Evolutionary conservation across 2,113 vertebrate genomes (phyloP), one percentile per base, ranked within the genome.

Genomic region (Numenius arquata): DNA sequence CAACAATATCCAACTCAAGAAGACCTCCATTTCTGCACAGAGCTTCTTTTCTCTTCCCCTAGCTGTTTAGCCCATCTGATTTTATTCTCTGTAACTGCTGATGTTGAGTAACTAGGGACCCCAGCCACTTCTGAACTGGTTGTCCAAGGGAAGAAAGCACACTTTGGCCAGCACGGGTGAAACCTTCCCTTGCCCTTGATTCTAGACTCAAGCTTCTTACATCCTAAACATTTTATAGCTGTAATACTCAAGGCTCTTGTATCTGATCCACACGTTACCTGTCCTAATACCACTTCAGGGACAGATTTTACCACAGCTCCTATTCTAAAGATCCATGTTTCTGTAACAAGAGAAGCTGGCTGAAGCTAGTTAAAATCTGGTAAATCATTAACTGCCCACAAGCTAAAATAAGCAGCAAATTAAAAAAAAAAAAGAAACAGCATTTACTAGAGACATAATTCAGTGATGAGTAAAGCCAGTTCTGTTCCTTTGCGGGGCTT

Each of bases 301-400:
- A 17, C 10, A 47, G n/a, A 36, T 63, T 80, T 71, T 43, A 56
- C 26, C 11, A 52, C 1, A 4, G 29, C 10, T 71, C 29, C n/a
- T 27, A 36, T 26, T 45, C 41, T 53, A 30, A 79, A 80, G 8
- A n/a, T 32, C 26, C 58, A 26, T 0, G 0, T 1, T 66, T 15
- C 56, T 25, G 23, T 40, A 74, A 38, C 6, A 50, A 70, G 40
- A 59, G 4, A 63, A 4, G 9, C 6, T 67, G 7, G 12, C 22
- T 43, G 21, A 87, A 90, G 14, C 23, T 21, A 17, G 6, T 21
- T 50, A 82, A 81, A 67, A 83, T 45, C 5, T 22, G 17, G 8
- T 27, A 79, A 79, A 67, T 26, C 15, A 62, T n/a, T 70, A 68
- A 70, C 8, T 17, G 16, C 12, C 18, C 36, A 53, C 7, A 56